These are phyloP conservation scores for Nannoperca australis DNA, from an alignment of 2,797 vertebrate genomes.

Conservation along the genomic window DNA sequence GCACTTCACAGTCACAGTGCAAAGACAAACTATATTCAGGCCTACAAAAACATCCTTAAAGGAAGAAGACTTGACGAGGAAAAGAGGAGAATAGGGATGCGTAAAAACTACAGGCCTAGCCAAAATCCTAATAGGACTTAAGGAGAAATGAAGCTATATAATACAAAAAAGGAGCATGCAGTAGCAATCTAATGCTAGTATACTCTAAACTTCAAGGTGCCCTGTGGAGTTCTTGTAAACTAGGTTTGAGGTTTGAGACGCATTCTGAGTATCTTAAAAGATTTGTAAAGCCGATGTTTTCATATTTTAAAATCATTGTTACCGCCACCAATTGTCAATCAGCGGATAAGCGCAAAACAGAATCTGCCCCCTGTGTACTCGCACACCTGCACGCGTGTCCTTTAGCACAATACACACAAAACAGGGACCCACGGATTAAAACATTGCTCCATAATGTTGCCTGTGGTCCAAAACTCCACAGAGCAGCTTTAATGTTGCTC, in stretches of 20 bases:
- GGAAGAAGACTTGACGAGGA: slow-evolving; percentile 45
- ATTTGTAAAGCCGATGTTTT: neutral
- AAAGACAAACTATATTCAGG: slow-evolving; percentile 52
- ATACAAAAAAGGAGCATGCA: slow-evolving; percentile 73
- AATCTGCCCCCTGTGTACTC: neutral
- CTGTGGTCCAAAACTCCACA: slow-evolving; percentile 22
- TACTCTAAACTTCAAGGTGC: slow-evolving; percentile 1
- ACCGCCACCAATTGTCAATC: neutral
- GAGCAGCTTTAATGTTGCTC: slow-evolving; percentile 30
- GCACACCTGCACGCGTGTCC: neutral
- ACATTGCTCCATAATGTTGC: neutral
- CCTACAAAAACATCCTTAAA: slow-evolving; percentile 52
- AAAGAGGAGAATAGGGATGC: slow-evolving; percentile 55
- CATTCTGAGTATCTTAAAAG: neutral
- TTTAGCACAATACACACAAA: neutral
- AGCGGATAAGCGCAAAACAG: neutral
- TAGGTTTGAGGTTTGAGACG: neutral
- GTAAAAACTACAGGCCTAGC: slow-evolving; percentile 41
- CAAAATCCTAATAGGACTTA: slow-evolving; percentile 15
- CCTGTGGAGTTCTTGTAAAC: slow-evolving; percentile 24
- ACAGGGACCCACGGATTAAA: neutral
- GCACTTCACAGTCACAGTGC: slow-evolving; percentile 64
- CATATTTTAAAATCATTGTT: neutral
- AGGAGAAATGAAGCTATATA: slow-evolving; percentile 23
- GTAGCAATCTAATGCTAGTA: slow-evolving; percentile 72